These are phyloP conservation scores for Penaeus chinensis DNA, from an alignment of 1,140 invertebrate genomes.

Conservation along the genomic window DNA sequence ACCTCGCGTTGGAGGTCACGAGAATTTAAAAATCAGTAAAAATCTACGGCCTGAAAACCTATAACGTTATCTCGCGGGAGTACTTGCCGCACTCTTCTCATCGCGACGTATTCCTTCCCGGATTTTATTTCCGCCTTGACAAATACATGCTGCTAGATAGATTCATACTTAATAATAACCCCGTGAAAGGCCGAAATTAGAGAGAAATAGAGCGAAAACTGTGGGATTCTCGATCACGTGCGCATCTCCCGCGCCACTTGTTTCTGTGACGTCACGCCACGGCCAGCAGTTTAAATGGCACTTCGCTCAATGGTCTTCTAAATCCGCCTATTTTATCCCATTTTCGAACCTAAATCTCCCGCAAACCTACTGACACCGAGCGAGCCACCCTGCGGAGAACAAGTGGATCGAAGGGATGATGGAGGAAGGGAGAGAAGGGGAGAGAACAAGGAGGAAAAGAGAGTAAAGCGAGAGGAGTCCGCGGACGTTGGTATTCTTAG, in stretches of 20 bases:
- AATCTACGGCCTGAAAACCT: too few species aligned
- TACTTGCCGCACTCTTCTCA: too few species aligned
- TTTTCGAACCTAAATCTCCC: not conserved
- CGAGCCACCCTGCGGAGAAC: not conserved
- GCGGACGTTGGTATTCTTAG: slow-evolving; percentile 54
- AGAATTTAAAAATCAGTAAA: too few species aligned
- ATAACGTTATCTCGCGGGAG: too few species aligned
- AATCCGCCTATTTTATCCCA: not conserved
- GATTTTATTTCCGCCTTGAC: too few species aligned
- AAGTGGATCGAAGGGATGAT: not conserved
- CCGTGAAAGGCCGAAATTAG: not conserved
- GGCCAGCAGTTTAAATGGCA: slow-evolving; percentile 55
- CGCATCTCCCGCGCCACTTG: slow-evolving; percentile 19
- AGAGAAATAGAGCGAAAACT: not conserved
- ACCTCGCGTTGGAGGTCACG: too few species aligned
- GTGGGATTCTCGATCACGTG: not conserved
- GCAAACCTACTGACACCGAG: not conserved
- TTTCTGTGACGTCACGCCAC: slow-evolving; percentile 40
- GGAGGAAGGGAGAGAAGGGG: slow-evolving; percentile 5
- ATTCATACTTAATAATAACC: not conserved
- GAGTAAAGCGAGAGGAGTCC: slow-evolving; percentile 20
- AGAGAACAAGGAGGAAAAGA: slow-evolving; percentile 26
- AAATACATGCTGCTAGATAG: too few species aligned
- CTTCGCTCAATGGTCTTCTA: slow-evolving; percentile 11
- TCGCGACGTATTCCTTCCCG: too few species aligned